Evolutionary conservation across 2,888 invertebrate species (phyloP).

Genomic region (Plutella xylostella): DNA sequence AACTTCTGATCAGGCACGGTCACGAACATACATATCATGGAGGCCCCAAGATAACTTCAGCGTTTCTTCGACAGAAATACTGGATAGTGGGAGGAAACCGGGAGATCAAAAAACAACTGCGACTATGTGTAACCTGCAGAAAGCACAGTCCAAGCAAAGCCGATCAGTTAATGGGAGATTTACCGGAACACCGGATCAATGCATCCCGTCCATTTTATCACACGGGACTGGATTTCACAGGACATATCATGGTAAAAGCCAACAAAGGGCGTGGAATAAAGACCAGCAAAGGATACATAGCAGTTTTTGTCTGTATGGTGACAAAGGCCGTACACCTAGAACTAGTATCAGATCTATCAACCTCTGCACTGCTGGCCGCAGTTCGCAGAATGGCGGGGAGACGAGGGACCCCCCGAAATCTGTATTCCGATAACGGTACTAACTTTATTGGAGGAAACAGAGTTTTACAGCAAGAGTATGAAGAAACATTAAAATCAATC

Average conservation of each 20-base stretch:
- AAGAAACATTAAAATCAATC: too few species aligned
- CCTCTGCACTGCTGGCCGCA: neutral
- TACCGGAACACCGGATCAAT: neutral
- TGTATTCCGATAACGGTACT: neutral
- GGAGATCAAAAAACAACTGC: neutral
- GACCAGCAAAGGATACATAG: conserved; percentile 3
- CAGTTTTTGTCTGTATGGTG: neutral
- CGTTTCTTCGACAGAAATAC: conserved; percentile 10
- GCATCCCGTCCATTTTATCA: conserved; percentile 2
- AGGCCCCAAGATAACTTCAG: conserved; percentile 14
- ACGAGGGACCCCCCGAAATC: neutral
- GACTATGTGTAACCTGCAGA: neutral
- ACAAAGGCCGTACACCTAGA: conserved; percentile 4
- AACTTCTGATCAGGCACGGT: conserved; percentile 15
- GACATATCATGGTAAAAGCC: neutral
- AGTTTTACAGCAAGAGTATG: neutral
- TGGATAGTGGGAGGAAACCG: conserved; percentile 6
- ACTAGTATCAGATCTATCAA: neutral
- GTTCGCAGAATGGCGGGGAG: neutral
- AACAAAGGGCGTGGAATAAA: conserved; percentile 4
- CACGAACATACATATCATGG: conserved; percentile 18
- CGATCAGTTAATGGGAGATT: conserved; percentile 10
- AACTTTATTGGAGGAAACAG: neutral
- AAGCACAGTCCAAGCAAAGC: conserved; percentile 3
- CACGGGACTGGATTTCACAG: neutral